These are phyloP conservation scores for Lepidothrix coronata DNA, from an alignment of 2,113 vertebrate genomes.

Conservation along the genomic window DNA sequence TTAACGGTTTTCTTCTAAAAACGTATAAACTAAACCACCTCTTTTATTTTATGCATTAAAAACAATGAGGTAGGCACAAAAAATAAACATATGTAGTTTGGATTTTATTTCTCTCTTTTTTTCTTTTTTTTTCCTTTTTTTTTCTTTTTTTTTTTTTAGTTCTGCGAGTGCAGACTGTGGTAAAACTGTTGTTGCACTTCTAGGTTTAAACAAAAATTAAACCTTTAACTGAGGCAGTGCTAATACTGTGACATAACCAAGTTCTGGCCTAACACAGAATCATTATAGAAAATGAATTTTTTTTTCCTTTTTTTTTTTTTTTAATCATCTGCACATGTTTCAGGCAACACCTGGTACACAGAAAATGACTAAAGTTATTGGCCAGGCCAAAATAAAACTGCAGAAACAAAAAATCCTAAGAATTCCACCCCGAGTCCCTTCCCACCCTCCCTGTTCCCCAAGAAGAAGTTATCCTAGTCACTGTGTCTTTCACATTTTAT, in stretches of 20 bases:
- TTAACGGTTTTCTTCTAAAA: conserved; percentile 76
- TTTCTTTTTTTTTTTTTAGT: conserved; percentile 25
- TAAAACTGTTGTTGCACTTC: conserved; percentile 74
- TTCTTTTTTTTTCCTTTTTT: background rate
- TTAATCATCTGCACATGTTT: conserved; percentile 71
- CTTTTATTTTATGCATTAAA: conserved; percentile 82
- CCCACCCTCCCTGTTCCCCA: conserved; percentile 71
- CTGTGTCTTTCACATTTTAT: conserved; percentile 87
- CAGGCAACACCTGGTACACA: conserved; percentile 81
- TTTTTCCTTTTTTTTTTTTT: background rate
- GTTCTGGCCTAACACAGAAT: conserved; percentile 75
- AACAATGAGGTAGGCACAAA: conserved; percentile 88
- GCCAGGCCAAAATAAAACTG: conserved; percentile 71
- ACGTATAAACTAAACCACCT: conserved; percentile 80
- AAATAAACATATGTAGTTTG: conserved; percentile 73
- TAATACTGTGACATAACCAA: conserved; percentile 81
- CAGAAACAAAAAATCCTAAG: conserved; percentile 53
- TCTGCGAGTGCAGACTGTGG: conserved; percentile 72
- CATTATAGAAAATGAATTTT: conserved; percentile 68
- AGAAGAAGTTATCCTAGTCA: conserved; percentile 76
- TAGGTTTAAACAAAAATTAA: conserved; percentile 81
- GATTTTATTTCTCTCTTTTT: conserved; percentile 55
- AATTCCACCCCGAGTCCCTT: conserved; percentile 62
- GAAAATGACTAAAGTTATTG: conserved; percentile 74
- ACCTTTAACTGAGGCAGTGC: conserved; percentile 79